These are phyloP conservation scores for Pseudorectes ferrugineus DNA, from an alignment of 2,113 vertebrate genomes.

Conservation along the genomic window DNA sequence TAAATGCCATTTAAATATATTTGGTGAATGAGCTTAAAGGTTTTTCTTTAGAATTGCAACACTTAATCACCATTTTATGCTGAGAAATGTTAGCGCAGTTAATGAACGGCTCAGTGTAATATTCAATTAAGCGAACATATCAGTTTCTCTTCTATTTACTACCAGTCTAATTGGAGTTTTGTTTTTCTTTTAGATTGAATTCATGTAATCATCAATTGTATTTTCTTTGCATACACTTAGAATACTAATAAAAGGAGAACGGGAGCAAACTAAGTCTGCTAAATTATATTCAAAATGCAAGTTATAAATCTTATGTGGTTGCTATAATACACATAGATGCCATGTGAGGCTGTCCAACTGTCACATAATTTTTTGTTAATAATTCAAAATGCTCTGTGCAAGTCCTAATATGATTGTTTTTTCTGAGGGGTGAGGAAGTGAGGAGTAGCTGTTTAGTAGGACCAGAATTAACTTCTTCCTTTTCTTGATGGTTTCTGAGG, in stretches of 20 bases:
- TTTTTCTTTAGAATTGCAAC: neutral
- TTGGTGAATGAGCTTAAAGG: neutral
- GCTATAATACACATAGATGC: neutral
- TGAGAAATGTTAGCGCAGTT: neutral
- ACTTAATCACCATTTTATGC: neutral
- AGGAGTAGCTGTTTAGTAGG: neutral
- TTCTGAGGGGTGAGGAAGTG: neutral
- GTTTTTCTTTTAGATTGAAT: neutral
- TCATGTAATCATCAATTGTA: neutral
- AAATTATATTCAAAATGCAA: neutral
- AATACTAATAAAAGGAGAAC: neutral
- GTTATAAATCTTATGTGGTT: neutral
- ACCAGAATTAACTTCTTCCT: neutral
- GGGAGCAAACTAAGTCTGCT: neutral
- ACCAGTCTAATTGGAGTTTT: neutral
- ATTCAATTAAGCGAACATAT: neutral
- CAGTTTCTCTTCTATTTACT: neutral
- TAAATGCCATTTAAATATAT: neutral
- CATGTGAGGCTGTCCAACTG: neutral
- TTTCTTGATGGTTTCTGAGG: neutral
- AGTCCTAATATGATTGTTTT: neutral
- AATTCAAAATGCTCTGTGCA: neutral
- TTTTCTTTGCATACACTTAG: neutral
- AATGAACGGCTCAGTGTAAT: neutral
- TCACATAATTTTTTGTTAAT: neutral